Base-by-base conservation (phyloP, 2,113 vertebrate genomes). In the Serranochromis macrocephalus region DNA sequence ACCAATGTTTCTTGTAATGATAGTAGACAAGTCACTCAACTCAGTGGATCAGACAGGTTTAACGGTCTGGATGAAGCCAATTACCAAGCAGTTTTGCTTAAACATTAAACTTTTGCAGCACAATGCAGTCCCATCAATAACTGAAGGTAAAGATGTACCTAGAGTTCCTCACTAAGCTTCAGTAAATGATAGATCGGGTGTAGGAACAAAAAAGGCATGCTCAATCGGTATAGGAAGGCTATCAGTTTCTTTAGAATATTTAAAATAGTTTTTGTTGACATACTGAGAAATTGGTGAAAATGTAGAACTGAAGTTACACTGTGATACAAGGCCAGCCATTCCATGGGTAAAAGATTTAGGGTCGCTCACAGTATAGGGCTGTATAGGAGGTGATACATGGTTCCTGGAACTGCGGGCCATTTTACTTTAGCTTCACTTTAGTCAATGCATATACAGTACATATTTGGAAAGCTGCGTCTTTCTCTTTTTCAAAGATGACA, bases 401-500 rank as follows among this genome's bases (percentile, higher is more conserved):
- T 26, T 45, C 21, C 9, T 47, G 24, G 40, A 29, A 26, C 14
- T 17, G 38, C 9, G 6, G 21, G 40, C 21, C 40, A 47, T 29
- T 73, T 73, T 45, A 47, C 21, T 73, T 29, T 29, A 45, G 21
- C 68, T 73, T 73, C 68, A 29, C 40, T 45, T 29, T 47, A 26
- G 14, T 45, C 21, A 42, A 10, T 73, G 14, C 8, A 45, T 45
- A 3, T 45, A 17, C 38, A 26, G n/a, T 0, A 73, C 21, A 24
- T 16, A 45, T 73, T 47, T 75, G 40, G 9, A 75, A 29, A 31
- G 6, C 16, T 49, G 24, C 4, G 1, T 49, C 9, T 49, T 13
- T 49, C 9, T 49, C 71, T 47, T 51, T 78, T 51, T 78, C 45
- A 78, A 51, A 78, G 26, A 49, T 78, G 17, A 51, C 7, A 78